Conservation (phyloP, 1,140 invertebrate genomes). For the Cepaea nemoralis region DNA sequence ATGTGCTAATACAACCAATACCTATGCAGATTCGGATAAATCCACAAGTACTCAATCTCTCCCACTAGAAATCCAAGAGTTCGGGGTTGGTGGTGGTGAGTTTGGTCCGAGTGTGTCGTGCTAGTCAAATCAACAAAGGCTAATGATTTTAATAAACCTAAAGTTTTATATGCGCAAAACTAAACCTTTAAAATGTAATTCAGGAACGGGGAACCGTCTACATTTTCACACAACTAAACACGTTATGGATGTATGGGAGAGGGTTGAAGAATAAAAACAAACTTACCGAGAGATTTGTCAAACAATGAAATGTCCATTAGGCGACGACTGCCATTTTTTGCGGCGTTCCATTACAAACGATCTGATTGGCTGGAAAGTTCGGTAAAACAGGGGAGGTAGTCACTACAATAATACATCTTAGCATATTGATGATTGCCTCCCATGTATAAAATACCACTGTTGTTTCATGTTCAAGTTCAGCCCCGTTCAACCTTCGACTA, state of each 20-base stretch:
- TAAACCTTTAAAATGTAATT: background rate
- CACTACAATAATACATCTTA: background rate
- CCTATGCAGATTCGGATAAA: too few species aligned
- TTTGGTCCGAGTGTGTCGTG: too few species aligned
- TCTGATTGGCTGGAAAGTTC: conserved; percentile 12
- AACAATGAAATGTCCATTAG: conserved; percentile 23
- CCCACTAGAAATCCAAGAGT: too few species aligned
- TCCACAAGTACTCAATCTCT: too few species aligned
- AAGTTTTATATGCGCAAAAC: background rate
- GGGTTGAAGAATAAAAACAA: background rate
- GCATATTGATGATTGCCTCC: background rate
- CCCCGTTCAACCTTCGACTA: too few species aligned
- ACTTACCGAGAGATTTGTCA: background rate
- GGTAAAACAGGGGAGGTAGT: background rate
- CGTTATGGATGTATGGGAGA: background rate
- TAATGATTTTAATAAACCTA: background rate
- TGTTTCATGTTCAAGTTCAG: too few species aligned
- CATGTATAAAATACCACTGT: too few species aligned
- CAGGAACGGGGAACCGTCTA: background rate
- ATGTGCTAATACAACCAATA: too few species aligned
- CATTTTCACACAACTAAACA: background rate
- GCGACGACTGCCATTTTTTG: conserved; percentile 12
- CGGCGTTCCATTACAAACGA: conserved; percentile 8
- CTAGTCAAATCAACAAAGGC: background rate
- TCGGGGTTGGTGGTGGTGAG: too few species aligned